Evolutionary conservation across 2,113 vertebrate species (phyloP).

Genomic region (Arvicanthis niloticus): DNA sequence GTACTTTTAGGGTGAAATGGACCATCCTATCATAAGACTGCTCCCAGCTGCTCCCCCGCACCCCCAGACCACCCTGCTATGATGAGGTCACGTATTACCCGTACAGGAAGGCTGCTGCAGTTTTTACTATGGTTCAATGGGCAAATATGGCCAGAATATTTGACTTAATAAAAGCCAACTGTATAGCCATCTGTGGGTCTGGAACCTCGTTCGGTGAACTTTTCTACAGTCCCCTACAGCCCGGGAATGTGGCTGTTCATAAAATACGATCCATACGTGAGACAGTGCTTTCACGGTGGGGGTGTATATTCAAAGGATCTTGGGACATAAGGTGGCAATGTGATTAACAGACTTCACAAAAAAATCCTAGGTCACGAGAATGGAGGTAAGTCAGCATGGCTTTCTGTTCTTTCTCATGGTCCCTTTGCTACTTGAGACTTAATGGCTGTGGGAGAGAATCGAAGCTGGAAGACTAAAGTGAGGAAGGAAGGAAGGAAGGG

Average conservation of each 20-base stretch:
- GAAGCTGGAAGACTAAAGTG: background rate
- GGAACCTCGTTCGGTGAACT: background rate
- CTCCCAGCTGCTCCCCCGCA: background rate
- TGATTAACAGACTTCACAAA: background rate
- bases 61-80: background rate
- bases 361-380: background rate
- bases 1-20: background rate
- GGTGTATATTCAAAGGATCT: background rate
- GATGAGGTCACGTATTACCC: background rate
- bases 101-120: background rate
- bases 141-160: background rate
- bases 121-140: background rate
- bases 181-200: background rate
- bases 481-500: too few species aligned
- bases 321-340: background rate
- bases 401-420: background rate
- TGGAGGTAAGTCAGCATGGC: background rate
- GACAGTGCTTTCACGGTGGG: background rate
- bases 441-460: background rate
- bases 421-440: constrained; percentile 21
- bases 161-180: background rate
- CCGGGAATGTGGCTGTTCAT: background rate
- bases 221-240: background rate
- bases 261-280: background rate
- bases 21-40: background rate